Percentiles rank a stretch among this genome's conserved stretches.
Conservation (phyloP, 2,888 invertebrate species). For the Dascillus cervinus region DNA sequence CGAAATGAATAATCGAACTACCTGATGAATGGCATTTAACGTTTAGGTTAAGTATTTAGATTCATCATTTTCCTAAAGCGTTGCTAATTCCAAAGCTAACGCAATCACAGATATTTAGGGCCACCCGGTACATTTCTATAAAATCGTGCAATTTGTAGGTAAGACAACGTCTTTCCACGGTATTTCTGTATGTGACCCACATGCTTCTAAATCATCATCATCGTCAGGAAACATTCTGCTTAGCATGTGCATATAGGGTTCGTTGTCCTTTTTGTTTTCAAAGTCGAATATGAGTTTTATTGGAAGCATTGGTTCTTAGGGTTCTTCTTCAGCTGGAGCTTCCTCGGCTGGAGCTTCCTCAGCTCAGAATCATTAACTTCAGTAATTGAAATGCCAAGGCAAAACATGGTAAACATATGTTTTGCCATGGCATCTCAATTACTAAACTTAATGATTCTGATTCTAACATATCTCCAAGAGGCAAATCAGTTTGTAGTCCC, state of each 20-base stretch:
- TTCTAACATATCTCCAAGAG: slow-evolving; percentile 9
- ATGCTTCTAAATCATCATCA: slow-evolving; percentile 11
- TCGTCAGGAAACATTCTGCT: slow-evolving; percentile 15
- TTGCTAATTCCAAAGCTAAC: no score
- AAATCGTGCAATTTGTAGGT: slow-evolving; percentile 12
- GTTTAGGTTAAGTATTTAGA: no score
- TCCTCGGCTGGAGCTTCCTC: no score
- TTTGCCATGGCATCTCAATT: slow-evolving; percentile 7
- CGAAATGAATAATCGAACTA: no score
- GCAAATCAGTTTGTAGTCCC: slow-evolving; percentile 12
- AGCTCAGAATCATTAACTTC: neutral
- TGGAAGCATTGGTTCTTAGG: neutral
- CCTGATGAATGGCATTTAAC: no score
- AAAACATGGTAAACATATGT: slow-evolving; percentile 8
- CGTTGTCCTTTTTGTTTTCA: slow-evolving; percentile 14
- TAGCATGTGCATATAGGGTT: slow-evolving; percentile 23
- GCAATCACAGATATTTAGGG: no score
- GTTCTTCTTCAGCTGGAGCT: no score
- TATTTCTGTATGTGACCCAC: slow-evolving; percentile 17
- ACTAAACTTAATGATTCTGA: slow-evolving; percentile 13
- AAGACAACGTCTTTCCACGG: slow-evolving; percentile 20
- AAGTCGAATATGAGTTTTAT: slow-evolving; percentile 13
- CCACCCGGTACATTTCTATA: no score
- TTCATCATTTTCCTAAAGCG: no score
- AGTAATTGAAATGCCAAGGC: slow-evolving; percentile 2